A percentile compares a stretch with the other conserved stretches of the same genome.
phyloP scores from a whole-genome alignment of 2,888 invertebrate genomes.

The Andrena camellia region DNA sequence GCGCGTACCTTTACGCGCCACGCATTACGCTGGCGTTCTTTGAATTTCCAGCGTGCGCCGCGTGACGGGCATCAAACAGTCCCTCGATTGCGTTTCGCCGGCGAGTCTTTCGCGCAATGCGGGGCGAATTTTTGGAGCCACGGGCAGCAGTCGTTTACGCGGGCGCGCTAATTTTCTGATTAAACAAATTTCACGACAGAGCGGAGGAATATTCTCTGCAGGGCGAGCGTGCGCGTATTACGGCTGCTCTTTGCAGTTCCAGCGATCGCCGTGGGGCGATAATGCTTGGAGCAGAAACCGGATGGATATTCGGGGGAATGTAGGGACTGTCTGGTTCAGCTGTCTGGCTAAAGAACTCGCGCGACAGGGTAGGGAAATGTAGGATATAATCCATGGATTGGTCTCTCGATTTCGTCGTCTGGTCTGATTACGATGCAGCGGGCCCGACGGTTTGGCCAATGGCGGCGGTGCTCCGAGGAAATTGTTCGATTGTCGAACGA shows the following conservation, averaged over 20 bases:
- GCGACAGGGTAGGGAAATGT: background rate
- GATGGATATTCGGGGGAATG: no score
- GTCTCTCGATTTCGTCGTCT: background rate
- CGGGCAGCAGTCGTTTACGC: background rate
- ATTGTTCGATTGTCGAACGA: conserved; percentile 52
- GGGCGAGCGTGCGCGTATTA: no score
- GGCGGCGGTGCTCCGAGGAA: conserved; percentile 29
- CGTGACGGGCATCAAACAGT: background rate
- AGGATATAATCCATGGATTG: conserved; percentile 21
- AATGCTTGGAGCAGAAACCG: no score
- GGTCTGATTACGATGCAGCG: conserved; percentile 49
- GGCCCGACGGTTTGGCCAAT: background rate
- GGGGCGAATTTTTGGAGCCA: background rate
- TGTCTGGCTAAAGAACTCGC: no score
- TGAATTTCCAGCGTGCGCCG: conserved; percentile 34
- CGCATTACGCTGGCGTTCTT: conserved; percentile 24
- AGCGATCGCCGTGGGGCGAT: no score
- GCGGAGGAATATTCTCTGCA: no score
- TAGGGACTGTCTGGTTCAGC: no score
- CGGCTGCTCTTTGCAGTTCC: no score
- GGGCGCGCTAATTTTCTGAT: background rate
- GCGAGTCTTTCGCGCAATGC: background rate
- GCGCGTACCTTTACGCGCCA: conserved; percentile 5
- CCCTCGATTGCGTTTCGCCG: conserved; percentile 10
- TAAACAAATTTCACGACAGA: background rate